phyloP scores from a whole-genome alignment of 2,888 invertebrate genomes.

The Metacarcinus magister region DNA sequence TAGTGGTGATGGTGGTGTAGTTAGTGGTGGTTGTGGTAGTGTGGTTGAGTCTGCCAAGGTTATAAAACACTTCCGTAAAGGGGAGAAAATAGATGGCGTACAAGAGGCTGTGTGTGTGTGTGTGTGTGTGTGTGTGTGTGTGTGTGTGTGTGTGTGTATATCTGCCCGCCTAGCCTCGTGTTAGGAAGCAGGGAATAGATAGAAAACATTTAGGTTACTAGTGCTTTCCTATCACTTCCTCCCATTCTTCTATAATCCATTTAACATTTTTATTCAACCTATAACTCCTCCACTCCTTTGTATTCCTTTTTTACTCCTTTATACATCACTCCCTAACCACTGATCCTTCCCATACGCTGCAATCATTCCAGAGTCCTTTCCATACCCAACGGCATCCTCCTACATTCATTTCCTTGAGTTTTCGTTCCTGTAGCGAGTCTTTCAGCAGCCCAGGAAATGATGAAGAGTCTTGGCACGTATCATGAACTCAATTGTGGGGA shows the following conservation, averaged over 20 bases:
- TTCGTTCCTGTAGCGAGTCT: too few species aligned
- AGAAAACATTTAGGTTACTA: too few species aligned
- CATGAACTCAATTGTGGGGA: not conserved
- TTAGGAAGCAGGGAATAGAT: not conserved
- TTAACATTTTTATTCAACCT: too few species aligned
- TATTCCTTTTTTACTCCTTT: too few species aligned
- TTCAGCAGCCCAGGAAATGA: not conserved
- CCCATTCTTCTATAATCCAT: too few species aligned
- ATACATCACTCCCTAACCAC: too few species aligned
- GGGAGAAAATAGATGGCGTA: conserved; percentile 62
- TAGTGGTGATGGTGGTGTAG: not conserved
- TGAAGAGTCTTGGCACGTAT: not conserved
- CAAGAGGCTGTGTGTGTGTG: conserved; percentile 8
- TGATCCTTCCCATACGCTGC: too few species aligned
- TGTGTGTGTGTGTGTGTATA: conserved; percentile 55
- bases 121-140: conserved; percentile 43
- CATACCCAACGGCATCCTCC: too few species aligned
- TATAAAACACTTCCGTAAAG: conserved; percentile 61
- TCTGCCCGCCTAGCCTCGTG: not conserved
- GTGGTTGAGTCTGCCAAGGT: not conserved
- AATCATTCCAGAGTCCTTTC: too few species aligned
- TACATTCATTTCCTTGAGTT: too few species aligned
- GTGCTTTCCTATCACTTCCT: not conserved
- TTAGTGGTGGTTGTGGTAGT: not conserved
- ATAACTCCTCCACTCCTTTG: not conserved